Evolutionary conservation across 2,113 vertebrate species (phyloP), one percentile per base, ranked within the genome.

Genomic region (Excalfactoria chinensis): DNA sequence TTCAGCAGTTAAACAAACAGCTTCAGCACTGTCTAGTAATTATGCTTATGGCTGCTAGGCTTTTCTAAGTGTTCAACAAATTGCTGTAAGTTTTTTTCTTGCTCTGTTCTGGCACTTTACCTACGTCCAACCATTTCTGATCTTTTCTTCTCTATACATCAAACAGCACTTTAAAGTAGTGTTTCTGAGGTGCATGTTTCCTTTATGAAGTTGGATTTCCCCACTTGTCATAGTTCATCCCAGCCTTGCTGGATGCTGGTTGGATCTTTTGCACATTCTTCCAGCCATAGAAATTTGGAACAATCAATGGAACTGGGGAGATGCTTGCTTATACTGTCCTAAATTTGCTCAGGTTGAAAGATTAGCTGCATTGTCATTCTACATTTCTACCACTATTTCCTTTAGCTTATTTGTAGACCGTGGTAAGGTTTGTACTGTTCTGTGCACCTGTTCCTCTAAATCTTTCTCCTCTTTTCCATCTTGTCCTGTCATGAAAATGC

Each of bases 371-470:
- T 80, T 79, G 49, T 91, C 22, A 18, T 93, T 92, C 60, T 62
- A 0, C 40, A 34, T 86, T 93, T 91, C 72, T 78, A 58, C 64
- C 73, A 40, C 79, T 88, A 32, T 88, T 93, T 84, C 66, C 83
- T 34, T 88, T 83, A 64, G 48, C 83, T 89, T 95, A 88, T 94
- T 88, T 90, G 93, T 74, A 84, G 79, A 48, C 60, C 18, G 28
- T 78, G 72, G 23, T 90, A 48, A 88, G 76, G 60, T 43, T 70
- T 73, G 75, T 74, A 49, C 71, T 46, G 64, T 10, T 28, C 2
- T 56, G 66, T 92, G 90, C 93, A 96, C 90, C 96, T 96, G 96
- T 96, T 96, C 88, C 62, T 86, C 93, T 86, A 86, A 90, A 93
- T 96, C 92, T 92, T 94, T 81, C 76, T 95, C 69, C 58, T 93